Evolutionary conservation across 2,888 invertebrate genomes (phyloP), one percentile per base, ranked within the genome.

Genomic region (Cacoxenus indagator): DNA sequence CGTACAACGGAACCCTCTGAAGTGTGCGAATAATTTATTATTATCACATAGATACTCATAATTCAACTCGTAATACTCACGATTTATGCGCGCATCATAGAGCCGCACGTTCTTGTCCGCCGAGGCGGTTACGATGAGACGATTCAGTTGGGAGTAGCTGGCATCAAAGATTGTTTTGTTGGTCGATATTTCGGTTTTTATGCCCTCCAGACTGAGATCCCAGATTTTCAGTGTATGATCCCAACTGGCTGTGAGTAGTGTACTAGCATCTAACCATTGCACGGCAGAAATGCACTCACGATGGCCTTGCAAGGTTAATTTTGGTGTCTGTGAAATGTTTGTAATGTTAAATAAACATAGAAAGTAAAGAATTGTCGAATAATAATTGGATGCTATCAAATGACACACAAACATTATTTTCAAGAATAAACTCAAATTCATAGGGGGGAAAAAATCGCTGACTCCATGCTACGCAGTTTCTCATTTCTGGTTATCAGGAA

Each of bases 161-260:
- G 95, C 90, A 84, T 94, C 93, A 75, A 98, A 94, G 87, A 96
- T 96, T 9, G 97, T 95, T 88, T 98, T 98, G 83, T 96, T 95
- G 17, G 96, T 96, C 70, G 92, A 92, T 77, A 96, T 90, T 87
- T 96, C 95, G 54, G 93, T 91, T 86, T 94, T 95, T 55, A 96
- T 92, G 45, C 93, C 94, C 62, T 94, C 95, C 61, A 95, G 89
- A 82, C 95, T 94, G 55, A 95, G 91, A 87, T 99, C 98, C 99
- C 99, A 99, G 8, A 97, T 87, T 86, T 95, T 94, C 17, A 99
- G 90, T 0, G 97, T 95, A 85, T 99, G 98, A 89, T 99, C 99
- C 97, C 97, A 97, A 0, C 98, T 96, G 65, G 94, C 92, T 0
- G 97, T 96, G 8, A 95, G 90, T 1, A 98, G 89, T 73, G 94